Percentiles rank a stretch among this genome's conserved stretches.
These are phyloP conservation scores for Argynnis bischoffii DNA, from an alignment of 2,888 invertebrate genomes.

Conservation along the genomic window DNA sequence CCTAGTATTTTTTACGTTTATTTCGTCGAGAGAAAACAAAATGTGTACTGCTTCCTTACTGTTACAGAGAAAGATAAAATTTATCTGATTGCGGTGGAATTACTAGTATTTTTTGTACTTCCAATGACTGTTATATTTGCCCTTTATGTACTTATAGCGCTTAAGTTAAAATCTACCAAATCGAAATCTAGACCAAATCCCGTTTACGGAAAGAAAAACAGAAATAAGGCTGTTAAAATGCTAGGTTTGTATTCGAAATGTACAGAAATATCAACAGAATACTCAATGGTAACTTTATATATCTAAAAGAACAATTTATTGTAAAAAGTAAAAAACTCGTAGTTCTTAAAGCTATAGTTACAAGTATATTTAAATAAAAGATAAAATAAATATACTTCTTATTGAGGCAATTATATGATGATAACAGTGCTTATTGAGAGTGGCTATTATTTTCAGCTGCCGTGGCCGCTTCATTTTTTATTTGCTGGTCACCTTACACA, in stretches of 20 bases:
- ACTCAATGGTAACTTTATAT: too few species aligned
- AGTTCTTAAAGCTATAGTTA: too few species aligned
- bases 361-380: too few species aligned
- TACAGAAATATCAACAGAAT: too few species aligned
- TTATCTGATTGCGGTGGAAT: constrained; percentile 79
- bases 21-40: constrained; percentile 61
- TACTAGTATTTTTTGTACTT: constrained; percentile 90
- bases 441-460: constrained; percentile 55
- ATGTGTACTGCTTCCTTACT: constrained; percentile 65
- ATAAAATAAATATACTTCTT: too few species aligned
- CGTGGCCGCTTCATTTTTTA: constrained; percentile 72
- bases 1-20: constrained; percentile 82
- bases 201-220: constrained; percentile 64
- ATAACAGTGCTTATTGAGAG: not conserved
- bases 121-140: constrained; percentile 92
- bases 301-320: too few species aligned
- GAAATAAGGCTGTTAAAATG: constrained; percentile 88
- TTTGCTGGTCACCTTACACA: constrained; percentile 91
- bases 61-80: constrained; percentile 47
- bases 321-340: too few species aligned
- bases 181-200: constrained; percentile 77
- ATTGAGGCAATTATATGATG: too few species aligned
- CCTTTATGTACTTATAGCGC: constrained; percentile 89
- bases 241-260: constrained; percentile 83
- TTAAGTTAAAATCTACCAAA: constrained; percentile 84